Conservation (phyloP, 2,797 vertebrate species). For the Apodemus agrarius region DNA sequence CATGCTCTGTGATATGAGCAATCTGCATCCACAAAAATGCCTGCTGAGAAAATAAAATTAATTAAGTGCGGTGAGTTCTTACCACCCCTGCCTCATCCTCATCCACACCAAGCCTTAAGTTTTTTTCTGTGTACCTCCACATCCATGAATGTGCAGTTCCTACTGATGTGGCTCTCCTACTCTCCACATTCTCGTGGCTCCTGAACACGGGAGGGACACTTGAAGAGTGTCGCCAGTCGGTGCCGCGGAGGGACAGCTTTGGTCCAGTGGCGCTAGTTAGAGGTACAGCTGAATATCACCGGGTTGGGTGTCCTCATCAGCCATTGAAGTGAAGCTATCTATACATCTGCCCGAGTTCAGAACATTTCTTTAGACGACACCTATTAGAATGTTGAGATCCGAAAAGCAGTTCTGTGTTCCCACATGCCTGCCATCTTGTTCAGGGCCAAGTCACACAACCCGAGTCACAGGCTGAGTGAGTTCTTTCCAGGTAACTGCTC, state of each 20-base stretch:
- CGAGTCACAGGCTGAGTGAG: conserved; percentile 65
- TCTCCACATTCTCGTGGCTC: neutral
- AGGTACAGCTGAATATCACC: neutral
- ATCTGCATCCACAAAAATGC: neutral
- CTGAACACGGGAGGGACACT: neutral
- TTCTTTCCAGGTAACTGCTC: conserved; percentile 72
- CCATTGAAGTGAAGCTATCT: conserved; percentile 12
- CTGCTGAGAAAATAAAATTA: neutral
- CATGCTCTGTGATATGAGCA: neutral
- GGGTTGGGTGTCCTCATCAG: conserved; percentile 43
- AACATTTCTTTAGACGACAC: conserved; percentile 65
- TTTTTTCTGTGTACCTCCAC: neutral
- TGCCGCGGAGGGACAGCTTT: neutral
- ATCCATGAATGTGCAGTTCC: neutral
- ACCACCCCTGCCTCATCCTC: neutral
- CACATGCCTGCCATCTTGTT: conserved; percentile 57
- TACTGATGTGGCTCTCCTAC: neutral
- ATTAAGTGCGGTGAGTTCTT: neutral
- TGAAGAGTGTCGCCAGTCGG: neutral
- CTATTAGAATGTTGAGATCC: conserved; percentile 65
- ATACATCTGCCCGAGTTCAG: conserved; percentile 33
- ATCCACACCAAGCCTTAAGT: neutral
- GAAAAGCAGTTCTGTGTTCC: conserved; percentile 59
- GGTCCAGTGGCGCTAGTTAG: neutral
- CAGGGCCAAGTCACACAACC: conserved; percentile 65